A percentile compares a stretch with the other conserved stretches of the same genome.
Evolutionary conservation across 2,888 invertebrate species (phyloP).

Genomic region (Cheilosia vernalis): DNA sequence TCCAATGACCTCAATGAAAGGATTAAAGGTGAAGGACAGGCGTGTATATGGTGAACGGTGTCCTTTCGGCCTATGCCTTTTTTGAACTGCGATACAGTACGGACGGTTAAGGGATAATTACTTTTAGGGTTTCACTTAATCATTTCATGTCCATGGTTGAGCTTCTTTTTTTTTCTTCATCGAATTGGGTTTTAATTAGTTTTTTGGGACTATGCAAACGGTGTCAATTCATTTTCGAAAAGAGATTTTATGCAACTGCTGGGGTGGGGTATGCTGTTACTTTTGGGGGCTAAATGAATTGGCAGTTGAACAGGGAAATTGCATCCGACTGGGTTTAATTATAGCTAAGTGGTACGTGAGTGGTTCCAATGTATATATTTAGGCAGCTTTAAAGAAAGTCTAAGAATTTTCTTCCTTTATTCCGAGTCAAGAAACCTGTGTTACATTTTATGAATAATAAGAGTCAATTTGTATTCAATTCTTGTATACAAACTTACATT

Average conservation of each 20-base stretch:
- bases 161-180: neutral
- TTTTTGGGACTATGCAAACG: conserved; percentile 28
- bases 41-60: too few species aligned
- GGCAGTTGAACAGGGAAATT: neutral
- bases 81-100: neutral
- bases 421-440: too few species aligned
- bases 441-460: too few species aligned
- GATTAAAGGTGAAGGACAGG: conserved; percentile 12
- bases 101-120: conserved; percentile 3
- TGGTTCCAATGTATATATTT: too few species aligned
- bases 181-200: conserved; percentile 31
- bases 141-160: neutral
- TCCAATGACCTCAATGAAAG: conserved; percentile 6
- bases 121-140: conserved; percentile 6
- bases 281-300: neutral
- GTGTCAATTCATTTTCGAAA: conserved; percentile 24
- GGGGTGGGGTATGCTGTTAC: neutral
- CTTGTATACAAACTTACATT: too few species aligned
- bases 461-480: too few species aligned
- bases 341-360: too few species aligned
- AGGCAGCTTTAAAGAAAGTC: too few species aligned
- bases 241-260: neutral
- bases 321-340: too few species aligned
- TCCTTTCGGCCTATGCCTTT: neutral
- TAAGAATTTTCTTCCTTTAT: too few species aligned